Percentiles rank a stretch among this genome's conserved stretches.
These are phyloP conservation scores for Myopa testacea DNA, from an alignment of 2,888 invertebrate species.

Conservation along the genomic window DNA sequence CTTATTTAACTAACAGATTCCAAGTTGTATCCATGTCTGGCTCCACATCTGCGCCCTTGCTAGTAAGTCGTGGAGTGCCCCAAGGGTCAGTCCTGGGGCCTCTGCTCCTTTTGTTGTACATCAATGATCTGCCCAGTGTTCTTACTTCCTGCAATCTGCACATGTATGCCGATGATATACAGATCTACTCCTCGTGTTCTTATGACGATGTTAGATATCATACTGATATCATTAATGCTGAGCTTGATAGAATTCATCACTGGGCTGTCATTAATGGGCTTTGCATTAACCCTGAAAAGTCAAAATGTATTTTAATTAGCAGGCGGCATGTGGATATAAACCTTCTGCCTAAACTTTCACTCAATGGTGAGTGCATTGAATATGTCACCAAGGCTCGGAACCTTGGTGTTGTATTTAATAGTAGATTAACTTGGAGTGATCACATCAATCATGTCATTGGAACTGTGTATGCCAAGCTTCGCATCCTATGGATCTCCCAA, in stretches of 20 bases:
- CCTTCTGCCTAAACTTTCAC: no score
- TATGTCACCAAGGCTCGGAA: no score
- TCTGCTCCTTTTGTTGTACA: not conserved
- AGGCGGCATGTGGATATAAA: not conserved
- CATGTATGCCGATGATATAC: constrained; percentile 19
- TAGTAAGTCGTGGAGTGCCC: not conserved
- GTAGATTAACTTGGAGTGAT: no score
- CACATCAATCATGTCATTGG: no score
- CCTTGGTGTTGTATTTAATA: no score
- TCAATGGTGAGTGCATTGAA: no score
- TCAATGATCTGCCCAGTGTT: not conserved
- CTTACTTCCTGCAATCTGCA: not conserved
- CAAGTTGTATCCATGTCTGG: not conserved
- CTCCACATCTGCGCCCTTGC: not conserved
- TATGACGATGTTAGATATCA: not conserved
- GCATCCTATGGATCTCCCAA: no score
- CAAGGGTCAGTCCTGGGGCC: constrained; percentile 12
- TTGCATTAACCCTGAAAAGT: not conserved
- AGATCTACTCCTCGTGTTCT: not conserved
- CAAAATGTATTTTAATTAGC: not conserved
- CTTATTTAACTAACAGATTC: not conserved
- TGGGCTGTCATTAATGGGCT: not conserved
- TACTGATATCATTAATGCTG: not conserved
- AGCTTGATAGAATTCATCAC: not conserved
- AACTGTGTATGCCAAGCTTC: no score